phyloP scores from a whole-genome alignment of 2,113 vertebrate species.

The Ia io region DNA sequence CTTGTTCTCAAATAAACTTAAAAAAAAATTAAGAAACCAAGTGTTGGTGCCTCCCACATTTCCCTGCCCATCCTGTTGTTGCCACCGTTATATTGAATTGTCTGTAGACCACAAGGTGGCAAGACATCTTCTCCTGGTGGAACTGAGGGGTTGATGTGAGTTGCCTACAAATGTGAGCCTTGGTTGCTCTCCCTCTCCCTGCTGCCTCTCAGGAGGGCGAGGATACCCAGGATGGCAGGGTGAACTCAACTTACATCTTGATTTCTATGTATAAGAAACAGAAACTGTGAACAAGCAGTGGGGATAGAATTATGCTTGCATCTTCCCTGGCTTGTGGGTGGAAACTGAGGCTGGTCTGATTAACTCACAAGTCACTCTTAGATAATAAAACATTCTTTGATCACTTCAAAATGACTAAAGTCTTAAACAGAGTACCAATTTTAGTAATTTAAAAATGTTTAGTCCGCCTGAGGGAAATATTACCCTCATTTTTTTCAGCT shows the following conservation, averaged over 20 bases:
- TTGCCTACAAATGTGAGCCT: background rate
- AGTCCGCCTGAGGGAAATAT: background rate
- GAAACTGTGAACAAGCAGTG: background rate
- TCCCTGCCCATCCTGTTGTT: background rate
- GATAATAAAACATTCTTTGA: background rate
- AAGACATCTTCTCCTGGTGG: too few relatives aligned
- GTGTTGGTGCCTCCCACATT: background rate
- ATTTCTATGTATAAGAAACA: background rate
- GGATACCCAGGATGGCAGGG: background rate
- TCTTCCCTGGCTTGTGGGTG: background rate
- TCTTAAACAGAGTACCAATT: background rate
- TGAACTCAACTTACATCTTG: background rate
- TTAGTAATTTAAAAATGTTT: background rate
- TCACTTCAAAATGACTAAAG: background rate
- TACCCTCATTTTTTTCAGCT: background rate
- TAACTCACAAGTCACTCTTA: background rate
- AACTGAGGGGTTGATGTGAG: background rate
- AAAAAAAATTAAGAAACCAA: background rate
- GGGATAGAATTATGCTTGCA: background rate
- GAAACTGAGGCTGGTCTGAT: background rate
- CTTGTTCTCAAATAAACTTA: constrained; percentile 32
- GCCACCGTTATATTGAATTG: background rate
- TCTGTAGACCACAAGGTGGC: too few relatives aligned
- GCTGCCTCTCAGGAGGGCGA: background rate
- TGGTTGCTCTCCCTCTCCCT: background rate